Conservation (phyloP, 2,113 vertebrate genomes). For the Leiothrix lutea region DNA sequence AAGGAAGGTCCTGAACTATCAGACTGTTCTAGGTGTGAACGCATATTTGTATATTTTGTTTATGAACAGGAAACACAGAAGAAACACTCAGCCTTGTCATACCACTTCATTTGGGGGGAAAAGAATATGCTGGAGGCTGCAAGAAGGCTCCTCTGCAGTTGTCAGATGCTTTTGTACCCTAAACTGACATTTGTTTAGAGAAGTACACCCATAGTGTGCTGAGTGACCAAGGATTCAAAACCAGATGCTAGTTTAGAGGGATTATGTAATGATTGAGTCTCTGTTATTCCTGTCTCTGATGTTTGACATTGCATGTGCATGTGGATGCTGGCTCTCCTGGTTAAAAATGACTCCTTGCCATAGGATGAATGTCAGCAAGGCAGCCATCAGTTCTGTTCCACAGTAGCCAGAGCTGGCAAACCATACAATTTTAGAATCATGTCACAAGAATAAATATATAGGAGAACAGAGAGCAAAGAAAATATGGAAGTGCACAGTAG, state of each 20-base stretch:
- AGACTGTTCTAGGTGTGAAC: background rate
- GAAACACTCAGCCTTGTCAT: background rate
- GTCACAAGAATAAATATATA: background rate
- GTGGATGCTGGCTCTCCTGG: rapidly evolving
- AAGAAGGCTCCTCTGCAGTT: background rate
- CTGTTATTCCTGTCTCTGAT: background rate
- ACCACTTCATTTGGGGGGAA: background rate
- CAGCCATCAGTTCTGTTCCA: background rate
- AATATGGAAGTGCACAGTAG: background rate
- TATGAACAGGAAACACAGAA: background rate
- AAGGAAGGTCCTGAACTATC: background rate
- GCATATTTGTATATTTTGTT: background rate
- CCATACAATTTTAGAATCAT: background rate
- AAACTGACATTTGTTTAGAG: background rate
- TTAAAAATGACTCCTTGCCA: background rate
- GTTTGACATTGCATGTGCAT: background rate
- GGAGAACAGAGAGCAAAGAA: background rate
- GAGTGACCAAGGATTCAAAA: background rate
- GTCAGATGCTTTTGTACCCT: background rate
- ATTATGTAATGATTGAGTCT: background rate
- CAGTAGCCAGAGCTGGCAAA: background rate
- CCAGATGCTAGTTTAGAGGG: background rate
- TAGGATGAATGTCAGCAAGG: background rate
- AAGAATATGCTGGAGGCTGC: background rate
- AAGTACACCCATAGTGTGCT: background rate